Base-by-base conservation (phyloP, 2,113 vertebrate genomes). In the Paramisgurnus dabryanus region DNA sequence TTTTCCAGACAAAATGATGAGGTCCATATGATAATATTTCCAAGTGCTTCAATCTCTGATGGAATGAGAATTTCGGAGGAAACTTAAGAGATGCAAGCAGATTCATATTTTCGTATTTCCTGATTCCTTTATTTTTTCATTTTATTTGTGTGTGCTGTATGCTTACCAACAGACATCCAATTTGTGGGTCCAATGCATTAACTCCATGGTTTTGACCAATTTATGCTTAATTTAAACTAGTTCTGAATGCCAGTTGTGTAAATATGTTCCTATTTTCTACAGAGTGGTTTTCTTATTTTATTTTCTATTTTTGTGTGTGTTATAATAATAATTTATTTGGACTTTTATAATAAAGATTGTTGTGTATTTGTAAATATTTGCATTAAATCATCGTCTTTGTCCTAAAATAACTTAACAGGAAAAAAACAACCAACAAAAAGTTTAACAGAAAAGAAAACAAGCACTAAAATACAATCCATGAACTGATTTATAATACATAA, bases 291-390 rank as follows among this genome's bases (percentile, higher is more conserved):
- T 96, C 94, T 90, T 86, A 92, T 94, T 94, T 91, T 88, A 90
- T 94, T 93, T 94, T 94, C 88, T 90, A 94, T 93, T 93, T 95
- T 65, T 45, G 80, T 76, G 53, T 8, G 68, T 80, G 72, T 76
- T 75, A 96, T 96, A 95, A 93, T n/a, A 67, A 92, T 98, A 97
- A 95, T 84, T 98, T 98, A 96, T 97, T 97, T 91, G 90, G 91
- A 93, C 91, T 94, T 95, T 95, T 95, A 95, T 94, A 98, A 95
- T 96, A 97, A 97, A 96, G 92, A 93, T 94, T 94, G 90, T 94
- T 93, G 95, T 94, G 93, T 92, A 92, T 95, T 95, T 95, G 89
- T 94, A 93, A 81, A 88, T 89, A 85, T 89, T 90, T 64, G 15
- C 61, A 65, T 78, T 34, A 80, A 8, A 27, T 17, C 39, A n/a